Evolutionary conservation across 2,888 invertebrate species (phyloP), one percentile per base, ranked within the genome.

Genomic region (Patella caerulea): DNA sequence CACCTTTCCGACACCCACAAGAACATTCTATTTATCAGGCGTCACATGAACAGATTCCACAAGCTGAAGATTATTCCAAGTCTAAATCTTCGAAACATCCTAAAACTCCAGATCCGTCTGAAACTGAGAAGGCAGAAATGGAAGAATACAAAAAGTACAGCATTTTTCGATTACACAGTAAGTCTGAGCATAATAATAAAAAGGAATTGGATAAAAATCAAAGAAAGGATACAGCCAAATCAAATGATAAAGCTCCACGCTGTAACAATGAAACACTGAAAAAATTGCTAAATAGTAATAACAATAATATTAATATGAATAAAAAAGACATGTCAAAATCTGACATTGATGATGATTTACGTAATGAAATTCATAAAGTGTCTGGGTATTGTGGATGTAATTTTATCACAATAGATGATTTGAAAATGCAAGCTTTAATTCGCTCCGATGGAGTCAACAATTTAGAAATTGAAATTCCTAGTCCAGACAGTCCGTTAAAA

Each of bases 391-490:
- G 83, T 81, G 84, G 86, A 79, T 85, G 86, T 83, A 86, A 87
- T 74, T 82, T 86, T 24, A 87, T 87, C 45, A 83, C 84, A 75
- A 86, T 88, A 73, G 88, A 88, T 76, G 87, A 88, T 79, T 84
- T 85, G 45, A 84, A 84, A 73, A 82, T 88, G 83, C 86, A 86
- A 78, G 87, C 87, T 71, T 81, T 83, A 53, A 86, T 88, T 52
- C 78, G 87, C 75, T 86, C 87, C 14, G 87, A 87, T 80, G 88
- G 87, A 34, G 84, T 84, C 76, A 87, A 87, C 78, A 87, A 85
- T 74, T 80, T 87, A 52, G 87, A 87, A 74, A 87, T 87, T 73
- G 87, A 86, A 76, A 83, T 87, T 76, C 86, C 87, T 52, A 75
- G 72, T 72, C 72, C 78, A 45, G 45, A 45, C 45, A 45, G 45